phyloP scores from a whole-genome alignment of 2,797 vertebrate genomes.

The Margarornis squamiger region DNA sequence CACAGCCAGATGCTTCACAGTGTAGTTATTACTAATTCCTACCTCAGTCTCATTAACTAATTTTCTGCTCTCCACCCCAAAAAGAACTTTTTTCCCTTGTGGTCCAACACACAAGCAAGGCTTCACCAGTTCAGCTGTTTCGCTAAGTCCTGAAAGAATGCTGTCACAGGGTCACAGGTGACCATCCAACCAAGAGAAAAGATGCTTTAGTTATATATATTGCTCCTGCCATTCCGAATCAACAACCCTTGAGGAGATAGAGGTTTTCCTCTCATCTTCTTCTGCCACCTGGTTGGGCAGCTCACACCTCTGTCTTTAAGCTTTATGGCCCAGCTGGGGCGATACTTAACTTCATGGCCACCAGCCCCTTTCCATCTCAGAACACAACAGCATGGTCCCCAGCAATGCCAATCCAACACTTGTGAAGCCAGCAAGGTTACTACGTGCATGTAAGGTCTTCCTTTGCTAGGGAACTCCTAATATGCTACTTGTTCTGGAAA shows the following conservation, averaged over 20 bases:
- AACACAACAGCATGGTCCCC: background rate
- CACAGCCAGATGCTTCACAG: background rate
- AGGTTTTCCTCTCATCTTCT: background rate
- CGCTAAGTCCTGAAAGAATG: background rate
- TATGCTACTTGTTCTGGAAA: constrained; percentile 46
- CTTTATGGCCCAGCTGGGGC: rapidly evolving
- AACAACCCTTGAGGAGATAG: background rate
- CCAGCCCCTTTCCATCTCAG: background rate
- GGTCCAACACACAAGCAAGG: background rate
- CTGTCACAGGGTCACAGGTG: rapidly evolving
- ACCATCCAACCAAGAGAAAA: background rate
- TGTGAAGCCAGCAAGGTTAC: background rate
- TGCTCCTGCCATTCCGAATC: background rate
- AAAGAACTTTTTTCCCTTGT: background rate
- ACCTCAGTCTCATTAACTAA: background rate
- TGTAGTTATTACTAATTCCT: background rate
- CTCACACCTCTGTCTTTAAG: background rate
- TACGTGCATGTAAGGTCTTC: background rate
- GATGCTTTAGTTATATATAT: background rate
- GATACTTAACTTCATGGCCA: background rate
- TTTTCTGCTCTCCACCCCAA: background rate
- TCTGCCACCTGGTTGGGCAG: background rate
- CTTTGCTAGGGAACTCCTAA: background rate
- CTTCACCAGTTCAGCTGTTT: background rate
- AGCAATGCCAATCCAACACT: rapidly evolving